Percentiles rank a stretch among this genome's conserved stretches.
These are phyloP conservation scores for Drosophila nebulosa DNA, from an alignment of 1,140 invertebrate genomes.

Conservation along the genomic window DNA sequence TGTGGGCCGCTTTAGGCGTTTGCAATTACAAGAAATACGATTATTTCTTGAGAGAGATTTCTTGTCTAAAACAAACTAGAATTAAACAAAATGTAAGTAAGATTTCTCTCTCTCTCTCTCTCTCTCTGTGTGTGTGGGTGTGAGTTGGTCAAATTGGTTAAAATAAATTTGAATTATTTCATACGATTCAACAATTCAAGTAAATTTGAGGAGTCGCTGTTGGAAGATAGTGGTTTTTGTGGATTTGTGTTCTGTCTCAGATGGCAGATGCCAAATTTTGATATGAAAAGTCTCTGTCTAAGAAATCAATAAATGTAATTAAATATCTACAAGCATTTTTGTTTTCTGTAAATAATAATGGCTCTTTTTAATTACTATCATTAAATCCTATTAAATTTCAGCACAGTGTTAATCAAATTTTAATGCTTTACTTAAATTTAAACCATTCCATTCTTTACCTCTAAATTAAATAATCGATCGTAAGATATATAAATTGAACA, in stretches of 20 bases:
- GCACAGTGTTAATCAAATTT: too few species aligned
- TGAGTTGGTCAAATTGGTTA: not conserved
- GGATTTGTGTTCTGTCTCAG: not conserved
- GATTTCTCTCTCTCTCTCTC: not conserved
- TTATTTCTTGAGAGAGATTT: slow-evolving; percentile 21
- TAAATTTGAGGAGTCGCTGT: not conserved
- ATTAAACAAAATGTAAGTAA: slow-evolving; percentile 3
- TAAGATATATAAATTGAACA: too few species aligned
- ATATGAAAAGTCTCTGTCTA: too few species aligned
- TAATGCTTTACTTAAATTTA: too few species aligned
- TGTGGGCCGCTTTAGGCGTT: slow-evolving; percentile 10
- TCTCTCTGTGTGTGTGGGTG: not conserved
- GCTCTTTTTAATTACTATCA: too few species aligned
- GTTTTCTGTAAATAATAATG: too few species aligned
- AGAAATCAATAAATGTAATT: too few species aligned
- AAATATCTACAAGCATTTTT: too few species aligned
- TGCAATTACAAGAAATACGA: slow-evolving; percentile 16
- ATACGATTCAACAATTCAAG: not conserved
- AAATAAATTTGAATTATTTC: not conserved
- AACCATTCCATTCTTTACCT: too few species aligned
- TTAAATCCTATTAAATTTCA: too few species aligned
- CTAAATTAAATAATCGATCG: too few species aligned
- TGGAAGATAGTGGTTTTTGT: not conserved
- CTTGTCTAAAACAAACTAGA: not conserved
- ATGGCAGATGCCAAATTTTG: too few species aligned